These are phyloP conservation scores for Ephestia elutella DNA, from an alignment of 1,140 invertebrate genomes.

Conservation along the genomic window DNA sequence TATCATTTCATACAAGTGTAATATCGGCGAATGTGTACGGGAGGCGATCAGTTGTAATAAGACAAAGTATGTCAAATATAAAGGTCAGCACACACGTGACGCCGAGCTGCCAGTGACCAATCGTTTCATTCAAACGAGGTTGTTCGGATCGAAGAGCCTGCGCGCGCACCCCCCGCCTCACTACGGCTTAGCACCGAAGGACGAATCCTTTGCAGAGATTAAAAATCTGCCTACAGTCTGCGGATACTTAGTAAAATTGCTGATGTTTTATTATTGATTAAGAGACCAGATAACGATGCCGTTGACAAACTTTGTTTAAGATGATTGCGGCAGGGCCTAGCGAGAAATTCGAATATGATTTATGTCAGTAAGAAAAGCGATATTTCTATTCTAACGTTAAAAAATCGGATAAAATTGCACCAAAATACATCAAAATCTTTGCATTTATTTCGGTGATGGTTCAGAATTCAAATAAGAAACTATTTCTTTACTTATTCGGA, in stretches of 20 bases:
- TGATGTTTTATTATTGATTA: neutral
- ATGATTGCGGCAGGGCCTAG: no score
- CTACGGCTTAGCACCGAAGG: conserved; percentile 11
- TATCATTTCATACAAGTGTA: no score
- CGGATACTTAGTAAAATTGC: neutral
- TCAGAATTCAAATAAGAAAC: no score
- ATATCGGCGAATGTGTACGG: neutral
- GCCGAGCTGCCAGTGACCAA: conserved; percentile 24
- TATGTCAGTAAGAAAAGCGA: no score
- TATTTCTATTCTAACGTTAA: no score
- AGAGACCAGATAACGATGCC: neutral
- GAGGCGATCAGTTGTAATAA: neutral
- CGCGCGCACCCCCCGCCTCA: conserved; percentile 45
- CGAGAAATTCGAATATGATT: no score
- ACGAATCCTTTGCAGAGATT: conserved; percentile 13
- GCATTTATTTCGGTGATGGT: no score
- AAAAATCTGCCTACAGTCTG: neutral
- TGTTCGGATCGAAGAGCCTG: conserved; percentile 54
- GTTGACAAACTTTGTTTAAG: neutral
- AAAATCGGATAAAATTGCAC: no score
- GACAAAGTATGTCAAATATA: conserved; percentile 13
- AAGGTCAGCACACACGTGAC: conserved; percentile 19
- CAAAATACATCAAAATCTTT: no score
- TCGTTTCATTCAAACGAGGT: conserved; percentile 53
- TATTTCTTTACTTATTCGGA: no score